phyloP scores from a whole-genome alignment of 2,113 vertebrate species.

The Rhinogobius similis region DNA sequence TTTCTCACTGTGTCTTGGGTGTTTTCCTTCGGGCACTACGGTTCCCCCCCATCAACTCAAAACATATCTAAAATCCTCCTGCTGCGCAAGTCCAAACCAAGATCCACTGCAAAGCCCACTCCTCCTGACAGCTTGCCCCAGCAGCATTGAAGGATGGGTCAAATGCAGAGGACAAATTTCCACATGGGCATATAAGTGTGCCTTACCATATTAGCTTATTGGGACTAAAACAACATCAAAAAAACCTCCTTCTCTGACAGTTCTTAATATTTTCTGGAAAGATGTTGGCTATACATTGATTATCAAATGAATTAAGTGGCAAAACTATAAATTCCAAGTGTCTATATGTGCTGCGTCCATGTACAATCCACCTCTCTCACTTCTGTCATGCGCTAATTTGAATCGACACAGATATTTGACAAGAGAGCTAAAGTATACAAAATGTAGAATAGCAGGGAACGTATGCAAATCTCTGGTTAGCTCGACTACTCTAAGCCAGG shows the following conservation, averaged over 20 bases:
- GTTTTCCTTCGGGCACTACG: no score
- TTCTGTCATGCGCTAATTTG: conserved; percentile 56
- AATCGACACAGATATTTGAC: conserved; percentile 59
- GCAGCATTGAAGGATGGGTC: no score
- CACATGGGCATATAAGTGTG: no score
- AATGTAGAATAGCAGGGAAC: conserved; percentile 48
- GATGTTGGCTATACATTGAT: neutral
- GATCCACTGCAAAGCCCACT: no score
- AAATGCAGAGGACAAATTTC: no score
- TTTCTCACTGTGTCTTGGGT: no score
- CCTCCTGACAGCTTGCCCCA: no score
- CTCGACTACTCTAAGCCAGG: conserved; percentile 57
- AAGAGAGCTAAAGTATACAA: conserved; percentile 47
- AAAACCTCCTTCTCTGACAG: neutral
- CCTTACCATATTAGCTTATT: neutral
- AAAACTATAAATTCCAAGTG: conserved; percentile 11
- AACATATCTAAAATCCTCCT: no score
- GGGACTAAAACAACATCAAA: neutral
- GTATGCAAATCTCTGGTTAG: conserved; percentile 72
- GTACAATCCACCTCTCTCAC: conserved; percentile 38
- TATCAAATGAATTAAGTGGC: neutral
- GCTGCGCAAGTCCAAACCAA: no score
- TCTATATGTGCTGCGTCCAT: conserved; percentile 29
- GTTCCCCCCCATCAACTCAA: no score
- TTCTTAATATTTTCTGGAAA: neutral